Evolutionary conservation across 2,797 vertebrate species (phyloP).

Genomic region (Caiman crocodilus): DNA sequence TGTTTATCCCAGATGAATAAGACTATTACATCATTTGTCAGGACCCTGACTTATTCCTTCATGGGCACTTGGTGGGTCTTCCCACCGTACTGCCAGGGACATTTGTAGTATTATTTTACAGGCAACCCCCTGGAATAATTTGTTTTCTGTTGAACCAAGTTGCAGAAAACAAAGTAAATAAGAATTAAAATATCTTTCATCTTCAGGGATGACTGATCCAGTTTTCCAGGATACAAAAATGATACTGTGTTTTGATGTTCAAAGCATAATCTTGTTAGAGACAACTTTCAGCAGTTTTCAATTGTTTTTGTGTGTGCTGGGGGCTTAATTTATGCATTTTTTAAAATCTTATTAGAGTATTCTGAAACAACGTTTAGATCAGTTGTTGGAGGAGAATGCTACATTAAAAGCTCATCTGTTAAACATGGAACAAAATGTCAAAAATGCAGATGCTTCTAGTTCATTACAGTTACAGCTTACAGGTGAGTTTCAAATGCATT

Average conservation of each 20-base stretch:
- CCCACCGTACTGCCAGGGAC: too few relatives aligned
- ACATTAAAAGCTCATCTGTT: conserved; percentile 84
- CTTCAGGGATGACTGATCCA: not conserved
- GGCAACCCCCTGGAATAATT: not conserved
- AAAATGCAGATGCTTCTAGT: conserved; percentile 72
- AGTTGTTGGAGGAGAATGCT: conserved; percentile 85
- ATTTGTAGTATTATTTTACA: too few relatives aligned
- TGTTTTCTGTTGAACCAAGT: not conserved
- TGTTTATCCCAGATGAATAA: too few relatives aligned
- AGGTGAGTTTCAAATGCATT: conserved; percentile 69
- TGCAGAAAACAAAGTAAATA: not conserved
- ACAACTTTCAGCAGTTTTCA: not conserved
- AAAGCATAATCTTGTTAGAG: not conserved
- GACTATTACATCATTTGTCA: too few relatives aligned
- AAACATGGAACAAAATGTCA: conserved; percentile 80
- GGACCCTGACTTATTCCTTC: too few relatives aligned
- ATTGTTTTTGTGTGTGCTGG: not conserved
- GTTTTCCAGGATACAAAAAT: not conserved
- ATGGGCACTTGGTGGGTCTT: too few relatives aligned
- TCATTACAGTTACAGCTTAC: conserved; percentile 71
- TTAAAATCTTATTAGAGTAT: conserved; percentile 69
- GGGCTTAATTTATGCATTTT: not conserved
- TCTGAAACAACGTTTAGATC: conserved; percentile 81
- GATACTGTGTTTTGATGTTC: not conserved
- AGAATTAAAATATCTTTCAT: not conserved